Base-by-base conservation (phyloP, 2,888 invertebrate species). In the Lycophotia porphyrea region DNA sequence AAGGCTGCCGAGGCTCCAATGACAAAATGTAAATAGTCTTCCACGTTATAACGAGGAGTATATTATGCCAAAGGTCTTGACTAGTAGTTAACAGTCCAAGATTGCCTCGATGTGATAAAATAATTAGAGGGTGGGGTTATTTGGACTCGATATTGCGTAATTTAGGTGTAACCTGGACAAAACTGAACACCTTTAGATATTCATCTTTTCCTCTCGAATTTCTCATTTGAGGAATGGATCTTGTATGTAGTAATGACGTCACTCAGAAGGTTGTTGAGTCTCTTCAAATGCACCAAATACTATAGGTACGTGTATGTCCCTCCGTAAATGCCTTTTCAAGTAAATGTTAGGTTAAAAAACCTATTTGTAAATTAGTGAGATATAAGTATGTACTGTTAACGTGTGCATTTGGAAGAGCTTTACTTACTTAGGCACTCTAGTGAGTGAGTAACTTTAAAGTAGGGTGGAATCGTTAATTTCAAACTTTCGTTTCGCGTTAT, bases 201-300 rank as follows among this genome's bases (percentile, higher is more conserved):
- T 31, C 1, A 39, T 58, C 11, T 52, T 13, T 5, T 15, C 15
- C 15, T 27, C 21, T 34, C 11, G 9, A 21, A 21, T 34, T 60
- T 34, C 5, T n/a, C 3, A 61, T 36, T 36, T 61, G 15, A 27
- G 8, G n/a, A 63, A 39, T 39, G 0, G 0, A 70, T 21, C 18
- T 34, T n/a, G 5, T 44, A 18, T n/a, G 11, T 36, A 34, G 31
- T 31, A 18, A 21, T n/a, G 31, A 11, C 3, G 24, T 13, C 31
- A 27, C 27, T 61, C 21, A 36, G 18, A 1, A 36, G 36, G 9
- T 61, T 63, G 8, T 7, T 31, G 24, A 39, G 2, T 24, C 15
- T 44, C 55, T 73, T 27, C 15, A 58, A 73, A 58, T 58, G 36
- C 68, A 73, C n/a, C 7, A 15, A 31, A 42, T 55, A 44, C 18